Conservation (phyloP, 2,113 vertebrate species). For the Chunga burmeisteri region DNA sequence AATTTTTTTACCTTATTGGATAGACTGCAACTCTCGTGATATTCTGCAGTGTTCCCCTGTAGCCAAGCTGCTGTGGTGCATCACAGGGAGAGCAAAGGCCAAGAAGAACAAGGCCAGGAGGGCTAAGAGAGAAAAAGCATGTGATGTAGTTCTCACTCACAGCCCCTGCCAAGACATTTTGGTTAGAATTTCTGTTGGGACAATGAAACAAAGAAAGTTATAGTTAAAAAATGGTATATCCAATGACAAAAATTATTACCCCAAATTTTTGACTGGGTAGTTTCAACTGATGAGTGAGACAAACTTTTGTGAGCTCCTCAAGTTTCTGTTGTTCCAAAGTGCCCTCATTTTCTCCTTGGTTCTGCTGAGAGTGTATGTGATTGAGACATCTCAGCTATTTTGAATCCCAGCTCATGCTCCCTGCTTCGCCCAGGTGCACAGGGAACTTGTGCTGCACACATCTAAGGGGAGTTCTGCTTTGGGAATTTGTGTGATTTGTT, state of each 20-base stretch:
- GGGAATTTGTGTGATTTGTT: background rate
- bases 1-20: background rate
- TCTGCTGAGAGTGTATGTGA: background rate
- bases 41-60: background rate
- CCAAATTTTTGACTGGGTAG: background rate
- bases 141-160: background rate
- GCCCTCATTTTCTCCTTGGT: conserved; percentile 1
- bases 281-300: background rate
- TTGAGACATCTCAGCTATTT: background rate
- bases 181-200: background rate
- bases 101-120: background rate
- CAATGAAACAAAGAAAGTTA: background rate
- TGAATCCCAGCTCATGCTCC: background rate
- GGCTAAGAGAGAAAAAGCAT: background rate
- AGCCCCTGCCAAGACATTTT: background rate
- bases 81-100: background rate
- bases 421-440: background rate
- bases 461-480: background rate
- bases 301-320: background rate
- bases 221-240: background rate
- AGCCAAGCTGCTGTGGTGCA: background rate
- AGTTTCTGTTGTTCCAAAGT: background rate
- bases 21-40: background rate
- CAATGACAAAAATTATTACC: background rate
- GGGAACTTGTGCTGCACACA: background rate